Percentiles rank a stretch among this genome's conserved stretches.
Conservation (phyloP, 37 sponge, comb jelly and placozoan species). For the Agelas oroides region DNA sequence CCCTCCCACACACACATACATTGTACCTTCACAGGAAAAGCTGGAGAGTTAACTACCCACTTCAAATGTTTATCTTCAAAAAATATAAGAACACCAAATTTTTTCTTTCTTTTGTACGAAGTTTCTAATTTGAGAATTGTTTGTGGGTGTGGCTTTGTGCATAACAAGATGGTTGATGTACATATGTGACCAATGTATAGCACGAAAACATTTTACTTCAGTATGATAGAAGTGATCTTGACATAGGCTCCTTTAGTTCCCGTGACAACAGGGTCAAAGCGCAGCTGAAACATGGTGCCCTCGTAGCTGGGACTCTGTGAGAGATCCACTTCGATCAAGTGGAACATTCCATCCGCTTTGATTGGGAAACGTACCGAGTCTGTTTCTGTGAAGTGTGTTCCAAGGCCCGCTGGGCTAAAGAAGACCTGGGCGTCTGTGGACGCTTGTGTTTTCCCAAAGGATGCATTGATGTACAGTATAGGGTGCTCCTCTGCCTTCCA, state of each 20-base stretch:
- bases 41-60: too few relatives aligned
- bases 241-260: conserved; percentile 25
- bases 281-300: conserved; percentile 7
- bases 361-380: conserved; percentile 16
- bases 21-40: too few relatives aligned
- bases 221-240: not conserved
- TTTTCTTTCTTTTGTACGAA: too few relatives aligned
- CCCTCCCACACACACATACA: too few relatives aligned
- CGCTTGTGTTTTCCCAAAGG: conserved; percentile 6
- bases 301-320: conserved; percentile 6
- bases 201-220: not conserved
- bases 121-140: too few relatives aligned
- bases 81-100: too few relatives aligned
- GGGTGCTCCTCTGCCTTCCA: conserved; percentile 35
- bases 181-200: too few relatives aligned
- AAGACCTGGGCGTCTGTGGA: conserved; percentile 28
- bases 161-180: too few relatives aligned
- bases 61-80: too few relatives aligned
- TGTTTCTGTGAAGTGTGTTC: not conserved
- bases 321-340: conserved; percentile 16
- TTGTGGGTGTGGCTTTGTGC: too few relatives aligned
- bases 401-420: conserved; percentile 7
- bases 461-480: conserved; percentile 2
- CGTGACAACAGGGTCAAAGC: conserved; percentile 38
- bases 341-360: conserved; percentile 19